Base-by-base conservation (phyloP, 2,113 vertebrate genomes). In the Oceanodroma tethys region DNA sequence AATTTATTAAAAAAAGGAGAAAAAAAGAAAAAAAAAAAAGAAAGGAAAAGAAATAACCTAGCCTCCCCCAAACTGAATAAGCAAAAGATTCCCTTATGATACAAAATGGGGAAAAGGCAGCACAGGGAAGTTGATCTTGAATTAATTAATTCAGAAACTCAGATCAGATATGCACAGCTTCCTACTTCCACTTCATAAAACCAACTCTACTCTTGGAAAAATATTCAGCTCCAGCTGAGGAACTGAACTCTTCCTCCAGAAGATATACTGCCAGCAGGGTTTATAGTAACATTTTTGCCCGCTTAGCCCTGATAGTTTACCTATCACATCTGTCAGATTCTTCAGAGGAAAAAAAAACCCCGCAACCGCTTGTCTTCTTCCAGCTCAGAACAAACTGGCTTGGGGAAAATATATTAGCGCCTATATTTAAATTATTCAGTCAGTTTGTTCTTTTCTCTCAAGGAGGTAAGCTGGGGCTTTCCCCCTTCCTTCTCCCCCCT, bases 311-410 rank as follows among this genome's bases (percentile, higher is more conserved):
- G 58, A 70, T 93, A 72, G 91, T 98, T 97, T 95, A 93, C 88
- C 79, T 95, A 96, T 96, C 70, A 63, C 73, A 89, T 95, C 94
- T 97, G 95, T 88, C 96, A 97, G 78, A 90, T 81, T 82, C 83
- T 96, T 94, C 45, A 68, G 90, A 88, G 52, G 40, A 11, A 50
- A 88, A 95, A 90, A 86, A 81, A 26, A 70, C 0, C 4, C 21
- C 40, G 70, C 67, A 88, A 93, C 68, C 90, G 85, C 81, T 78
- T 91, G 86, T 97, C 82, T 95, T 95, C 58, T 88, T 70, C 68
- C 66, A 85, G 67, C 55, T 90, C 10, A 12, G 70, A 92, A 86
- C 50, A 96, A 96, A 86, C 40, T 56, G 25, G 67, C 80, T 95
- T 42, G 22, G 83, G 58, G 43, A 48, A 82, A 88, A 90, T 72